Evolutionary conservation across 1,140 invertebrate genomes (phyloP).

Genomic region (Anoplolepis gracilipes): DNA sequence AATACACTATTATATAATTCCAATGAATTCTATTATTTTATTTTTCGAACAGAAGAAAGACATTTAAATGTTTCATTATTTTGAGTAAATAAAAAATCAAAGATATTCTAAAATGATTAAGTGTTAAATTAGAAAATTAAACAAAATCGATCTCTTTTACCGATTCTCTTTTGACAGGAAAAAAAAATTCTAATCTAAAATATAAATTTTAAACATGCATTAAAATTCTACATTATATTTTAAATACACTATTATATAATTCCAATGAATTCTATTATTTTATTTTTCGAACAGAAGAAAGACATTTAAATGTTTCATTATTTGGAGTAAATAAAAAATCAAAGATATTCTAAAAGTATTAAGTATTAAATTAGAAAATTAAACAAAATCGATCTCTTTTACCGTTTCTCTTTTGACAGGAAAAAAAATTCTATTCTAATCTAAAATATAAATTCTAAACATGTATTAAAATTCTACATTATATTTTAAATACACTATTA

Average conservation of each 20-base stretch:
- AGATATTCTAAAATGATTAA: not conserved
- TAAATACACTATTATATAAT: too few species aligned
- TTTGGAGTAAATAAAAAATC: not conserved
- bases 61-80: not conserved
- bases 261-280: not conserved
- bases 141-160: slow-evolving; percentile 55
- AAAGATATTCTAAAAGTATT: not conserved
- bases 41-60: not conserved
- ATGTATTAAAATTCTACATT: too few species aligned
- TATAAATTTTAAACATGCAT: too few species aligned
- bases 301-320: not conserved
- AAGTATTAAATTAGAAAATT: not conserved
- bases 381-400: slow-evolving; percentile 48
- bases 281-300: not conserved
- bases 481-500: too few species aligned
- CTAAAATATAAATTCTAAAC: not conserved
- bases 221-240: too few species aligned
- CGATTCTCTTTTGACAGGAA: not conserved
- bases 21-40: not conserved
- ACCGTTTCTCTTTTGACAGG: slow-evolving; percentile 21
- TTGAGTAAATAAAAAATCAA: not conserved
- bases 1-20: too few species aligned
- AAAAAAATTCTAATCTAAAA: not conserved
- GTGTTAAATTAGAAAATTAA: not conserved
- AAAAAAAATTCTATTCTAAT: not conserved